phyloP scores from a whole-genome alignment of 2,797 vertebrate species.

The Aldrovandia affinis region DNA sequence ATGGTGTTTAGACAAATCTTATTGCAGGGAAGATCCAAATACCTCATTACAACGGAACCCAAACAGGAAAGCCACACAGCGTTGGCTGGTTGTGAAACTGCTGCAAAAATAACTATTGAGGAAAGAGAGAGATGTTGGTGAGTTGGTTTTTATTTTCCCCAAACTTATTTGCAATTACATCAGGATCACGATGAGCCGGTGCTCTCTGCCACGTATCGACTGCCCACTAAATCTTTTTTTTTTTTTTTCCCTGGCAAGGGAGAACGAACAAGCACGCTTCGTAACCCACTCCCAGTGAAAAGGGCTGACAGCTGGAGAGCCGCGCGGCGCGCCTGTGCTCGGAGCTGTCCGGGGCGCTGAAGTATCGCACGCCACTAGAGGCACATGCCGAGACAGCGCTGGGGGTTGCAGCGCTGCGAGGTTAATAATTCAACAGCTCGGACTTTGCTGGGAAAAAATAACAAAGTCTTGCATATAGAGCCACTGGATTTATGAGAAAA shows the following conservation, averaged over 20 bases:
- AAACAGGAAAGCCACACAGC: not conserved
- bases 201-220: slow-evolving; percentile 24
- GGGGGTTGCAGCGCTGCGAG: slow-evolving; percentile 14
- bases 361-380: slow-evolving; percentile 12
- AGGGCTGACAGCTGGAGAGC: slow-evolving; percentile 18
- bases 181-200: slow-evolving; percentile 25
- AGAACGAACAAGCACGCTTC: not conserved
- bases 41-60: not conserved
- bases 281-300: not conserved
- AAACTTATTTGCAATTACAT: slow-evolving; percentile 31
- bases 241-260: slow-evolving; percentile 1
- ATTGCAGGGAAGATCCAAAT: slow-evolving; percentile 1
- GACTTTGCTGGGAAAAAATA: not conserved
- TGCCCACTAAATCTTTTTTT: slow-evolving; percentile 28
- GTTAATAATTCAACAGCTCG: slow-evolving; percentile 31
- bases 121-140: not conserved
- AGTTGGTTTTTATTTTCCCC: slow-evolving; percentile 27
- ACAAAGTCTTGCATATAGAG: not conserved
- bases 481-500: not conserved
- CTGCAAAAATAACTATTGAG: not conserved
- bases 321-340: not conserved
- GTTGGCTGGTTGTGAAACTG: not conserved
- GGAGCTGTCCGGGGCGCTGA: not conserved
- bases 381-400: slow-evolving; percentile 13
- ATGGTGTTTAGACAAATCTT: not conserved